phyloP scores from a whole-genome alignment of 2,888 invertebrate genomes.

The Trichacis sp. region DNA sequence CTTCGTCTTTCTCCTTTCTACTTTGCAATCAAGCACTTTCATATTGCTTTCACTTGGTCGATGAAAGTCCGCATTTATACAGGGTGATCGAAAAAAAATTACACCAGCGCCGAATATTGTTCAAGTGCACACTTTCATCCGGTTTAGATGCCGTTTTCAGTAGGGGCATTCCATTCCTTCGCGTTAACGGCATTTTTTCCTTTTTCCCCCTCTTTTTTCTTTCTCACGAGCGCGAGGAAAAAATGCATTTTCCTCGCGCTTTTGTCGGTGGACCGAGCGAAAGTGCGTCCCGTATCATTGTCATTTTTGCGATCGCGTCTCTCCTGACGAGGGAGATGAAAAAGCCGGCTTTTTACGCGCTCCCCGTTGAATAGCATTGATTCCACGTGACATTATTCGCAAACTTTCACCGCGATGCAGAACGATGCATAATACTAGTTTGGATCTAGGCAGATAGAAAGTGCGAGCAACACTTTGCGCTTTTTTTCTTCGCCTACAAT shows the following conservation, averaged over 20 bases:
- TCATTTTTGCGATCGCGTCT: no score
- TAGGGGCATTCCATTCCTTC: neutral
- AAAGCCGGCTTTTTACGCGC: neutral
- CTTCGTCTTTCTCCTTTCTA: conserved; percentile 69
- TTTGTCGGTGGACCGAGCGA: no score
- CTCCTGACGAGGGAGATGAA: neutral
- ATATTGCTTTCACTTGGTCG: conserved; percentile 69
- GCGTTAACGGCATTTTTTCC: neutral
- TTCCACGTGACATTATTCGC: conserved; percentile 4
- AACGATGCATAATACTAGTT: conserved; percentile 1
- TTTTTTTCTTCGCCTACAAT: neutral
- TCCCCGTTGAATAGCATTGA: neutral
- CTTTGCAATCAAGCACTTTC: conserved; percentile 70
- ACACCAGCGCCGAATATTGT: neutral
- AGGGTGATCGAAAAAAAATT: conserved; percentile 34
- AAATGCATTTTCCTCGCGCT: no score
- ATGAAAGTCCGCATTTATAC: conserved; percentile 63
- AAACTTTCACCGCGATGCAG: conserved; percentile 1
- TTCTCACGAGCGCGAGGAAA: no score
- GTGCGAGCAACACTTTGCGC: neutral
- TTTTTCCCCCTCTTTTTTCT: no score
- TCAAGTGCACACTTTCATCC: conserved; percentile 2
- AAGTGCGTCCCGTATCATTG: no score
- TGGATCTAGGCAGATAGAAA: conserved; percentile 4
- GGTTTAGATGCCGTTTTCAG: neutral